Evolutionary conservation across 2,888 invertebrate genomes (phyloP), one percentile per base, ranked within the genome.

Genomic region (Synanthedon vespiformis): DNA sequence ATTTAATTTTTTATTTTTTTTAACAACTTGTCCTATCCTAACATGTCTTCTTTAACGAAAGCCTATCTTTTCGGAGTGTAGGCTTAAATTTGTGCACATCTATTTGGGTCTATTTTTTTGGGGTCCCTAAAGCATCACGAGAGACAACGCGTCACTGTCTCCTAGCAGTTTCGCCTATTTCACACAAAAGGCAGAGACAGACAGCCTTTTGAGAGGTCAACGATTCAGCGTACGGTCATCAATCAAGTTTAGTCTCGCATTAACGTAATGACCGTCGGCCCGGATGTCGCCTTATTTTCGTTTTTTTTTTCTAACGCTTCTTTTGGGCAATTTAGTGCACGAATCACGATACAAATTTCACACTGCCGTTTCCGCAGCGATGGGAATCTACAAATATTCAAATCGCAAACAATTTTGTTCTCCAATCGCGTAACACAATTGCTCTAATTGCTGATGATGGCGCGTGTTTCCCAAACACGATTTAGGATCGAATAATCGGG

Each of bases 201-300:
- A 51, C 16, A 4, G 48, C 51, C 40, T 40, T 40, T 50, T 18
- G 62, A 59, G 63, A 58, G 72, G 67, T 70, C 72, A 69, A 67
- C 71, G 67, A 65, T 72, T 72, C 63, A 66, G 61, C 64, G 61
- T 58, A 60, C 60, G 62, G 73, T 78, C 83, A 86, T 86, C 84
- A 81, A 86, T 86, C 86, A 86, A 82, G 84, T 86, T 86, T 86
- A 86, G 80, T 83, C 83, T 79, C 84, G 80, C 86, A 85, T 86
- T 85, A 85, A 79, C 80, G 86, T 85, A 86, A 86, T 84, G 86
- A 85, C 84, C 80, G 79, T 68, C 80, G 78, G 74, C 74, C 70
- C 70, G 81, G 80, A 84, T 85, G 84, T 83, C 84, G 79, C 80
- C 79, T 77, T 83, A 82, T 83, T 84, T 85, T 79, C 72, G 71